A percentile compares a stretch with the other conserved stretches of the same genome.
phyloP scores from a whole-genome alignment of 2,888 invertebrate species.

The Microdon myrmicae region DNA sequence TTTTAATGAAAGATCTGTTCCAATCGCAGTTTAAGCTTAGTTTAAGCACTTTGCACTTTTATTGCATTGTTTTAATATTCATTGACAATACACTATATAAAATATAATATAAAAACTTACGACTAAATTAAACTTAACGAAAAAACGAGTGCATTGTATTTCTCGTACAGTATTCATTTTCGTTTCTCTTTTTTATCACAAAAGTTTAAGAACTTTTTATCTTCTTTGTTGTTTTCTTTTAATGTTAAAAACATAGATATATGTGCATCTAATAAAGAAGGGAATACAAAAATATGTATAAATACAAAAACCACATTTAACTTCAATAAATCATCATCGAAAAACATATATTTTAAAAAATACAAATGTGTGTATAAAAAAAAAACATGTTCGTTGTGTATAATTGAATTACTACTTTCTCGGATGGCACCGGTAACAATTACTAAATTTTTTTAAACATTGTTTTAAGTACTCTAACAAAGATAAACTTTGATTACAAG shows the following conservation, averaged over 20 bases:
- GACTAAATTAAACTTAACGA: too few relatives aligned
- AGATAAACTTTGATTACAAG: too few relatives aligned
- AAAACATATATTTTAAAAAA: constrained; percentile 8
- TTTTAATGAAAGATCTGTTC: too few relatives aligned
- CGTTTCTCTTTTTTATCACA: constrained; percentile 37
- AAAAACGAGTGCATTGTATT: too few relatives aligned
- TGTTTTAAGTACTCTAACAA: constrained; percentile 35
- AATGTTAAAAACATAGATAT: constrained; percentile 3
- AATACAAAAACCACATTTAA: constrained; percentile 9
- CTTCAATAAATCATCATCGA: constrained; percentile 20
- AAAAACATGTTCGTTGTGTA: constrained; percentile 18
- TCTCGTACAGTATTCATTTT: constrained; percentile 14
- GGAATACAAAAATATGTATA: constrained; percentile 14
- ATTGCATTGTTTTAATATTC: too few relatives aligned
- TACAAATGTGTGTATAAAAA: not conserved
- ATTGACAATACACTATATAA: too few relatives aligned
- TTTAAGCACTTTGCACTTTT: too few relatives aligned
- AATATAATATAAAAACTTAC: too few relatives aligned
- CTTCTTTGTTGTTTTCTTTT: constrained; percentile 2
- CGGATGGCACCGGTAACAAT: constrained; percentile 35
- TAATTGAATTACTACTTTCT: constrained; percentile 9
- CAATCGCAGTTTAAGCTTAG: too few relatives aligned
- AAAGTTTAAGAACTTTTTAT: too few relatives aligned
- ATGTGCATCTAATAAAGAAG: constrained; percentile 11
- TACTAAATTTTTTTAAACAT: constrained; percentile 1